These are phyloP conservation scores for Phacellophora camtschatica DNA, from an alignment of 30 jellyfish, hydroid and myxozoan species.

Conservation along the genomic window DNA sequence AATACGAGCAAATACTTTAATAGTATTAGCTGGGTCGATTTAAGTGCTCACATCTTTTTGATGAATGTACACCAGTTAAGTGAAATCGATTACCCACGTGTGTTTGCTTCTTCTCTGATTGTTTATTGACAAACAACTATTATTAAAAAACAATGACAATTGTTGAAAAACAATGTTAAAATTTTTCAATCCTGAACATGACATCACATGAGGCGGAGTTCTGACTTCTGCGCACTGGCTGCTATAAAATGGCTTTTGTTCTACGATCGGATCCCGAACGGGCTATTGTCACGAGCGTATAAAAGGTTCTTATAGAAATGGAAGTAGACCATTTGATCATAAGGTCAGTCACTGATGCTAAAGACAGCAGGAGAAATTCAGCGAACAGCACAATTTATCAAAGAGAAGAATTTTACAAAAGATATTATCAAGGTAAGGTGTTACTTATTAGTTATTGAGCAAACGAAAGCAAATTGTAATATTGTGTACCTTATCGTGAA, in stretches of 20 bases:
- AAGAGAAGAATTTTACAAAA: too few relatives aligned
- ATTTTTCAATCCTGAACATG: neutral
- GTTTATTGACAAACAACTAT: neutral
- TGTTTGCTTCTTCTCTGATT: neutral
- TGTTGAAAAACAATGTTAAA: neutral
- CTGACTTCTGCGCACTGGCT: conserved; percentile 41
- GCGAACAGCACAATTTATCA: too few relatives aligned
- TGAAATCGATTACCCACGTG: neutral
- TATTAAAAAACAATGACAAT: too few relatives aligned
- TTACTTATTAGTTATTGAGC: too few relatives aligned
- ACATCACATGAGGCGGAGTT: conserved; percentile 12
- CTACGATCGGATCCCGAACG: neutral
- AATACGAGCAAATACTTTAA: neutral
- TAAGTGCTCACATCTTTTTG: neutral
- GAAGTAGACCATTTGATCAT: conserved; percentile 26
- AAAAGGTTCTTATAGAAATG: conserved; percentile 6
- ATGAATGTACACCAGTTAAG: neutral
- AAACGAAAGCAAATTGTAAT: too few relatives aligned
- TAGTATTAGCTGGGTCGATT: neutral
- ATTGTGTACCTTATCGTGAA: too few relatives aligned
- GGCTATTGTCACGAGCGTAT: conserved; percentile 43
- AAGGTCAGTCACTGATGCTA: too few relatives aligned
- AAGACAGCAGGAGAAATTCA: too few relatives aligned
- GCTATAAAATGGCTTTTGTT: conserved; percentile 25
- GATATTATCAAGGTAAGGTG: too few relatives aligned